Percentiles rank a stretch among this genome's conserved stretches.
Evolutionary conservation across 2,113 vertebrate genomes (phyloP).

Genomic region (Xerus inauris): DNA sequence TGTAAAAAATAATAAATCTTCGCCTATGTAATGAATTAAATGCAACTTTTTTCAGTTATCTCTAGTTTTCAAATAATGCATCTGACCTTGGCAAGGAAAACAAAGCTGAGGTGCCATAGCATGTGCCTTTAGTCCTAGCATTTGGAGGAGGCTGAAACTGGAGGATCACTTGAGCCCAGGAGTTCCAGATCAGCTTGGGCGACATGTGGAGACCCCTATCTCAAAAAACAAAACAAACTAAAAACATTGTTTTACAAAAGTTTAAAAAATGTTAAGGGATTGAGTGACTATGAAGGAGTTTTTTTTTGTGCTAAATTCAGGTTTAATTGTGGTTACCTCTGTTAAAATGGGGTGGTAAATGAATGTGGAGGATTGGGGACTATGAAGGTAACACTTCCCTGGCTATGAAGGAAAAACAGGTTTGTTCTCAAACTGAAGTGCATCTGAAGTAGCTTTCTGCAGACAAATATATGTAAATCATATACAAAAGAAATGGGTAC

Average conservation of each 20-base stretch:
- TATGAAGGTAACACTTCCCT: not conserved
- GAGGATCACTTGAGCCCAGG: not conserved
- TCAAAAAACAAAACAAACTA: not conserved
- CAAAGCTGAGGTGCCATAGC: not conserved
- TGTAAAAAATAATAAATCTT: slow-evolving; percentile 48
- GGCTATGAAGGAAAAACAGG: not conserved
- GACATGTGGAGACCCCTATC: not conserved
- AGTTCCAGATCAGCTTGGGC: not conserved
- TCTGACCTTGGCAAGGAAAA: not conserved
- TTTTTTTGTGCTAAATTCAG: not conserved
- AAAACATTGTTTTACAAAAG: slow-evolving; percentile 28
- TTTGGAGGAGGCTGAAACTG: not conserved
- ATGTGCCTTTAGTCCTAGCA: not conserved
- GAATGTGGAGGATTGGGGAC: not conserved
- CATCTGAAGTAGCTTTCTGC: slow-evolving; percentile 18
- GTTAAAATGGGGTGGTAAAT: not conserved
- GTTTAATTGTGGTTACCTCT: slow-evolving; percentile 20
- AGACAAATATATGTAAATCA: slow-evolving; percentile 15
- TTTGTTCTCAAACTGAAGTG: not conserved
- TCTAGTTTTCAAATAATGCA: slow-evolving; percentile 48
- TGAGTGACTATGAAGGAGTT: not conserved
- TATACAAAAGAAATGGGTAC: slow-evolving; percentile 17
- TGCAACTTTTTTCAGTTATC: not conserved
- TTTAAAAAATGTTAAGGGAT: slow-evolving; percentile 37
- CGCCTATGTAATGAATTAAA: slow-evolving; percentile 28